Conservation (phyloP, 35 echinoderm and acorn worm species). For the Lytechinus pictus region DNA sequence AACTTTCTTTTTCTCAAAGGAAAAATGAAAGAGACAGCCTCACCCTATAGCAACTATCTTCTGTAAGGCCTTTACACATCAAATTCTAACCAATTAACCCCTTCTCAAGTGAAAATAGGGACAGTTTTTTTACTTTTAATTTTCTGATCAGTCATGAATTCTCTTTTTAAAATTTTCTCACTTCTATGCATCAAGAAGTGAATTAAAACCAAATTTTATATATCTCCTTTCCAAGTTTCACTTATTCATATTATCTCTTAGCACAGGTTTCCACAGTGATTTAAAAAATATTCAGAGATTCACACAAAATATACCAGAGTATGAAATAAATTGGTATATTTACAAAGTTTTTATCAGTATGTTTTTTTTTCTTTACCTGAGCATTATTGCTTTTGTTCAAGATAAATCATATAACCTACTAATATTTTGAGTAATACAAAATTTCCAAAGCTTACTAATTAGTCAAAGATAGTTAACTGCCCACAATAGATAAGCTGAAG, state of each 20-base stretch:
- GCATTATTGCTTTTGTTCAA: background rate
- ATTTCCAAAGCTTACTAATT: background rate
- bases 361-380: background rate
- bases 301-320: background rate
- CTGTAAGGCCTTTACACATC: constrained; percentile 3
- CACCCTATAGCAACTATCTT: background rate
- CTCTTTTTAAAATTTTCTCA: background rate
- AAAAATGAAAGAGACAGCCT: background rate
- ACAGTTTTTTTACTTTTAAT: background rate
- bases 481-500: background rate
- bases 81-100: background rate
- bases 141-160: background rate
- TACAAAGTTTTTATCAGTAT: background rate
- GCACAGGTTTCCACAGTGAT: background rate
- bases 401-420: background rate
- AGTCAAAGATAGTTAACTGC: background rate
- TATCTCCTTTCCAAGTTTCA: background rate
- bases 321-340: background rate
- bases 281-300: background rate
- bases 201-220: too few relatives aligned
- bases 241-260: background rate
- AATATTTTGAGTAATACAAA: background rate
- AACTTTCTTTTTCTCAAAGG: constrained; percentile 19
- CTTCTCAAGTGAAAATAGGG: background rate
- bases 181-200: too few relatives aligned